A percentile compares a stretch with the other conserved stretches of the same genome.
Conservation (phyloP, 2,797 vertebrate genomes). For the Ctenopoma multispine region DNA sequence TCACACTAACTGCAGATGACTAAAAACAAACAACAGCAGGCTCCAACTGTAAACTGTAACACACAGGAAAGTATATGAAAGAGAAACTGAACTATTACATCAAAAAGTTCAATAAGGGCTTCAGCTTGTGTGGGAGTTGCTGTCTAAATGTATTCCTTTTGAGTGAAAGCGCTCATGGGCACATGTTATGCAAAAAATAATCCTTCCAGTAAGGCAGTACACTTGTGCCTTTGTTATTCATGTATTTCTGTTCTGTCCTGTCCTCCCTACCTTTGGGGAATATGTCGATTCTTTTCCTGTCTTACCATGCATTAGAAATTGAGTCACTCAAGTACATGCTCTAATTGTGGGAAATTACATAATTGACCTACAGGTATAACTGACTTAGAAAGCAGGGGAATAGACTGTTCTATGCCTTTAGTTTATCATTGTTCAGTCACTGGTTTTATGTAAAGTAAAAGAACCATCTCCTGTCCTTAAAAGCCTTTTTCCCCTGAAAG, state of each 20-base stretch:
- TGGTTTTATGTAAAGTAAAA: conserved; percentile 22
- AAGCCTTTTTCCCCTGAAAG: conserved; percentile 5
- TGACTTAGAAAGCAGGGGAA: conserved; percentile 27
- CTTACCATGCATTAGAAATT: conserved; percentile 36
- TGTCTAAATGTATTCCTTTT: conserved; percentile 5
- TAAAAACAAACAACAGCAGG: background rate
- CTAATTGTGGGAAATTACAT: conserved; percentile 57
- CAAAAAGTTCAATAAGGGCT: conserved; percentile 9
- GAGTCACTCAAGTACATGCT: conserved; percentile 38
- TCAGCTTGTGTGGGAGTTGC: conserved; percentile 25
- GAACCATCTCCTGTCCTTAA: conserved; percentile 26
- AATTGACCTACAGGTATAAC: conserved; percentile 64
- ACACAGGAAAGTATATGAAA: background rate
- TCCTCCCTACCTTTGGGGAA: conserved; percentile 13
- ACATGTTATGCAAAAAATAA: background rate
- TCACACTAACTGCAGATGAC: background rate
- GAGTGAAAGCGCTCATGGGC: background rate
- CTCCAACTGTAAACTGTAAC: background rate
- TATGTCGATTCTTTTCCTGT: conserved; percentile 30
- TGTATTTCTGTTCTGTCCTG: conserved; percentile 4
- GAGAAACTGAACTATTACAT: conserved; percentile 9
- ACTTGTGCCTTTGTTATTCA: conserved; percentile 6
- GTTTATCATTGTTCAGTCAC: conserved; percentile 29
- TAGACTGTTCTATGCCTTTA: conserved; percentile 40
- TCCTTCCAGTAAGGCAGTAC: background rate